Evolutionary conservation across 2,888 invertebrate species (phyloP).

Genomic region (Fragum sueziense): DNA sequence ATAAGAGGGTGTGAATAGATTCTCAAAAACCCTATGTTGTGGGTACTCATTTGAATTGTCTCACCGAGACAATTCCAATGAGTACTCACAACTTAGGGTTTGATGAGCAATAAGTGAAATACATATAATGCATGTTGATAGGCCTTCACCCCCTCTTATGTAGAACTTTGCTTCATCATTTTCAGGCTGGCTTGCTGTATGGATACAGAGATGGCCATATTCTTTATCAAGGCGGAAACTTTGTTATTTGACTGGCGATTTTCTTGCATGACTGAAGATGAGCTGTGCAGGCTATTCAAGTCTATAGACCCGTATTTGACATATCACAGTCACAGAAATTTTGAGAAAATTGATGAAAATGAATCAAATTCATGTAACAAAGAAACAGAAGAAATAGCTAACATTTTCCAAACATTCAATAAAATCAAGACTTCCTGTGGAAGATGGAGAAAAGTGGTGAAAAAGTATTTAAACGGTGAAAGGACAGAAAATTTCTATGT

Average conservation of each 20-base stretch:
- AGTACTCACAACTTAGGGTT: no score
- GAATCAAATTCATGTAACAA: not conserved
- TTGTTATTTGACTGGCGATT: constrained; percentile 71
- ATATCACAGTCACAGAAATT: not conserved
- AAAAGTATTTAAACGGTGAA: constrained; percentile 61
- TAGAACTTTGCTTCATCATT: no score
- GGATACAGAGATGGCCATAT: constrained; percentile 61
- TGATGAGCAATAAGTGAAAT: no score
- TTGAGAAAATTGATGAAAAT: no score
- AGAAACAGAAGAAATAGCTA: not conserved
- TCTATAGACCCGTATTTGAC: constrained; percentile 34
- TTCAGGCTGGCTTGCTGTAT: constrained; percentile 68
- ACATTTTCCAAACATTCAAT: constrained; percentile 38
- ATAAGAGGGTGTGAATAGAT: not conserved
- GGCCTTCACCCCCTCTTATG: no score
- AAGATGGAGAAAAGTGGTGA: constrained; percentile 63
- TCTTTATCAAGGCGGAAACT: constrained; percentile 70
- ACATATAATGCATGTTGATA: no score
- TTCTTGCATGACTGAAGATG: constrained; percentile 70
- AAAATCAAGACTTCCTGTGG: constrained; percentile 27
- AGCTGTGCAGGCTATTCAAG: constrained; percentile 63
- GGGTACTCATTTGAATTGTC: not conserved
- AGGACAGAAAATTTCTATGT: constrained; percentile 81
- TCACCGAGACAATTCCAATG: no score
- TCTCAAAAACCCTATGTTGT: not conserved